Percentiles rank a stretch among this genome's conserved stretches.
Evolutionary conservation across 2,888 invertebrate genomes (phyloP).

Genomic region (Leptinotarsa haldemani): DNA sequence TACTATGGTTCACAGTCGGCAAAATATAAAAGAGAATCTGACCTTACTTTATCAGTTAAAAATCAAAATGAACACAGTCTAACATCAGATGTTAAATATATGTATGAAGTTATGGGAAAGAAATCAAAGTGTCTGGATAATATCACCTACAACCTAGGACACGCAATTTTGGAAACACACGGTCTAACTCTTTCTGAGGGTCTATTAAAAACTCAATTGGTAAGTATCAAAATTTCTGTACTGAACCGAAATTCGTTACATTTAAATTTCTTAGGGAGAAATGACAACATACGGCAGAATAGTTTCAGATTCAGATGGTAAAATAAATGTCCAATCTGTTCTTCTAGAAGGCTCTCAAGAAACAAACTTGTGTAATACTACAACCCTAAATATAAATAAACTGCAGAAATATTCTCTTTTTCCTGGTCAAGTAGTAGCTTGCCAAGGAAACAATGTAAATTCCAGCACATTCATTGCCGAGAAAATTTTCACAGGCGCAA

Average conservation of each 20-base stretch:
- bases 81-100: conserved; percentile 60
- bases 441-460: conserved; percentile 78
- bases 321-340: conserved; percentile 77
- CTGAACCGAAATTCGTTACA: background rate
- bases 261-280: conserved; percentile 46
- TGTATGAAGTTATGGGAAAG: conserved; percentile 68
- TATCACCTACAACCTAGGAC: conserved; percentile 60
- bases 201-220: conserved; percentile 40
- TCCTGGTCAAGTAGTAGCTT: conserved; percentile 83
- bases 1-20: conserved; percentile 39
- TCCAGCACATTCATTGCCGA: conserved; percentile 77
- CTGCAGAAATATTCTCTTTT: conserved; percentile 76
- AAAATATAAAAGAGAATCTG: conserved; percentile 38
- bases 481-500: conserved; percentile 73
- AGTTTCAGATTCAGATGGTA: conserved; percentile 79
- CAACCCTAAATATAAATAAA: conserved; percentile 66
- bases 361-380: conserved; percentile 64
- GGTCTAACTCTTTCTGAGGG: conserved; percentile 54
- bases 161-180: conserved; percentile 57
- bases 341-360: conserved; percentile 76
- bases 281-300: conserved; percentile 74
- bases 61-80: conserved; percentile 38
- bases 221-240: conserved; percentile 25
- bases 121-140: conserved; percentile 65
- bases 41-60: conserved; percentile 32